These are phyloP conservation scores for Acleris laterana DNA, from an alignment of 2,888 invertebrate genomes.

Conservation along the genomic window DNA sequence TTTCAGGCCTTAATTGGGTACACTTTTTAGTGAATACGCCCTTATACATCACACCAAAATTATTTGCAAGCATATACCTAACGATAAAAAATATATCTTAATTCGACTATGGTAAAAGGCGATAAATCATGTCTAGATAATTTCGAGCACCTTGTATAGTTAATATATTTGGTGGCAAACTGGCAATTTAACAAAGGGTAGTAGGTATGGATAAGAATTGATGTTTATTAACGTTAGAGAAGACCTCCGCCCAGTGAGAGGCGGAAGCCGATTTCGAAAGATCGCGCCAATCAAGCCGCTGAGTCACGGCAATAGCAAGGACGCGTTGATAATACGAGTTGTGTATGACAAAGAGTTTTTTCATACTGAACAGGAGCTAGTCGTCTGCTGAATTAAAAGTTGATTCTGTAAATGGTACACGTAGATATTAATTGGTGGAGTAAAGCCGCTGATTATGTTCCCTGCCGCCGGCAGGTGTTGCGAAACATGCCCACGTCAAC, in stretches of 20 bases:
- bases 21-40: too few relatives aligned
- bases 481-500: slow-evolving; percentile 64
- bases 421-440: slow-evolving; percentile 19
- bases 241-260: not conserved
- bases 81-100: too few relatives aligned
- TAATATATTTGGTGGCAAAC: too few relatives aligned
- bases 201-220: too few relatives aligned
- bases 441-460: slow-evolving; percentile 19
- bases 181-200: too few relatives aligned
- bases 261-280: slow-evolving; percentile 8
- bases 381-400: not conserved
- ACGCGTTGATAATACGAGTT: slow-evolving; percentile 22
- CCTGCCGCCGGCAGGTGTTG: slow-evolving; percentile 62
- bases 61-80: too few relatives aligned
- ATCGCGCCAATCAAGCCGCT: slow-evolving; percentile 23
- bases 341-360: slow-evolving; percentile 22
- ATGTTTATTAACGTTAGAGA: too few relatives aligned
- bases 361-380: slow-evolving; percentile 2
- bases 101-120: too few relatives aligned
- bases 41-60: too few relatives aligned
- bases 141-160: too few relatives aligned
- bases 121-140: too few relatives aligned
- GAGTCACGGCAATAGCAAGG: slow-evolving; percentile 24
- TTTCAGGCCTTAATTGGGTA: too few relatives aligned
- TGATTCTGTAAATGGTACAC: slow-evolving; percentile 16